A percentile compares a stretch with the other conserved stretches of the same genome.
These are phyloP conservation scores for Mycalesis mineus DNA, from an alignment of 2,888 invertebrate genomes.

Conservation along the genomic window DNA sequence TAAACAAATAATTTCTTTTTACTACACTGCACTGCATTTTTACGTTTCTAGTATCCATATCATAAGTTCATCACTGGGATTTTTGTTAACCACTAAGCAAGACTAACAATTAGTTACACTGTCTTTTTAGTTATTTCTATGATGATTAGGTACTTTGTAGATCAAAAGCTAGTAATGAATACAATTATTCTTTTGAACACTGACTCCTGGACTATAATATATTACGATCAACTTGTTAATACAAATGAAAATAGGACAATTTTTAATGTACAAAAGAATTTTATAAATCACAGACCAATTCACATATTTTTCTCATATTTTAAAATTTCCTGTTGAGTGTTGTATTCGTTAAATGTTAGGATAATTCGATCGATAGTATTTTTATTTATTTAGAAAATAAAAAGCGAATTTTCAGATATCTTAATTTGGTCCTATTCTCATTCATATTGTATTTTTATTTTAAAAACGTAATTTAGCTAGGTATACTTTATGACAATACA, in stretches of 20 bases:
- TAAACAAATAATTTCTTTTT: neutral
- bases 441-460: neutral
- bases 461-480: too few relatives aligned
- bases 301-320: too few relatives aligned
- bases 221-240: neutral
- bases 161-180: neutral
- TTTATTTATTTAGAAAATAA: too few relatives aligned
- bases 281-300: too few relatives aligned
- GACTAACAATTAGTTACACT: neutral
- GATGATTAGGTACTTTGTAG: neutral
- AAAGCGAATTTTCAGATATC: too few relatives aligned
- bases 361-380: neutral
- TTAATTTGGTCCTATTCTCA: neutral
- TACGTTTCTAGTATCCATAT: slow-evolving; percentile 13
- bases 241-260: neutral
- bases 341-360: neutral
- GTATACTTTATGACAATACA: neutral
- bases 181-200: neutral
- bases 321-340: neutral
- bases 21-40: neutral
- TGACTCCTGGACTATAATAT: neutral
- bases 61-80: slow-evolving; percentile 7
- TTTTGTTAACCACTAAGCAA: neutral
- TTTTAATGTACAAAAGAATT: too few relatives aligned
- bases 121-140: neutral